Base-by-base conservation (phyloP, 2,888 invertebrate genomes). In the Pandemis corylana region DNA sequence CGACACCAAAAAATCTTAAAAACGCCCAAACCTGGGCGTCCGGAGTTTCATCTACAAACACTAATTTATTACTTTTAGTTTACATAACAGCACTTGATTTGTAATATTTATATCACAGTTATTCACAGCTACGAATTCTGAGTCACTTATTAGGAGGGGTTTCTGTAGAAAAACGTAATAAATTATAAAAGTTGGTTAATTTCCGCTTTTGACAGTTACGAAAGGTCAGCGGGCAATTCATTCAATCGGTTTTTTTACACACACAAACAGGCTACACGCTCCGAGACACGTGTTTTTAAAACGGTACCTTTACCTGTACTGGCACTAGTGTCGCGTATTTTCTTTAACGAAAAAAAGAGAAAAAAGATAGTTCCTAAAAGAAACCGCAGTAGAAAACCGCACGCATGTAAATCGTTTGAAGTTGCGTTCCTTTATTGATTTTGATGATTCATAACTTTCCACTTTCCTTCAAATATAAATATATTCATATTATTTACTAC, bases 161-260 rank as follows among this genome's bases (percentile, higher is more conserved):
- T 79, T 79, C 68, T 73, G 72, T 78, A 82, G 80, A 88, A 89
- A 87, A 86, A 66, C 41, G 75, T 75, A 71, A 63, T 82, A 85
- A 85, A 84, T 80, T 44, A 80, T 73, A 80, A 81, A 56, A 82
- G 80, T 84, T 87, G 84, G 84, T 82, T 86, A 20, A 90, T 88
- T 86, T 90, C 89, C 89, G 89, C 86, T 83, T 89, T 87, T 91
- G 93, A 91, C 90, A 90, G 85, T 79, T 84, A 74, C 67, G 80
- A 86, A 89, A 90, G 91, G 91, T 91, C 91, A 91, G 89, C 90
- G 90, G 89, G 90, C 92, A 88, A 84, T 84, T 85, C 84, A 87
- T 85, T 79, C 68, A 77, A 78, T 77, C 77, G 77, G 68, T 80
- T 81, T 81, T 80, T 76, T 69, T 66, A 85, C 83, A 82, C 78